Base-by-base conservation (phyloP, 37 sponge, comb jelly and placozoan species). In the Dysidea cf. avara region DNA sequence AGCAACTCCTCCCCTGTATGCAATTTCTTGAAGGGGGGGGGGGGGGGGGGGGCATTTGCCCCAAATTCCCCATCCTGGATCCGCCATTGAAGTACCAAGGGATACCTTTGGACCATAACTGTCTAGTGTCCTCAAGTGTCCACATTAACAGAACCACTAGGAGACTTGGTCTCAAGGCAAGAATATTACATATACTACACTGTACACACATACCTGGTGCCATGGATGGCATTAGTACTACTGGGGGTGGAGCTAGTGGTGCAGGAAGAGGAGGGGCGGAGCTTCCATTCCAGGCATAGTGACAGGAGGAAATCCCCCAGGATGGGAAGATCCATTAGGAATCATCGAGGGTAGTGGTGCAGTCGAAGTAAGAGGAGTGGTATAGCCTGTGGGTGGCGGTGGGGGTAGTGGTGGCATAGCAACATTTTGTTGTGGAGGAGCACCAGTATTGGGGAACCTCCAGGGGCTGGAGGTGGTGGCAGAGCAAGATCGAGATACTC, bases 371-470 rank as follows among this genome's bases (percentile, higher is more conserved):
- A 39, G 67, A 39, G 22, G 54, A 0, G 29, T 20, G 18, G 25
- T 12, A 21, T 16, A 31, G n/a, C 34, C 38, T 6, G 58, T 12
- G 53, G 39, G 30, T 53, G 71, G 46, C 5, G 77, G 71, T 14
- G 64, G 36, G 9, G 81, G 61, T 25, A 75, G 69, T 30, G 83
- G 87, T 38, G 76, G 77, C n/a, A 43, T 43, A n/a, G n/a, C n/a
- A 26, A 43, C 9, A 9, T 43, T 43, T 5, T 43, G 5, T 9
- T 43, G 46, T 9, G 5, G 46, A 11, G 68, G 76, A 31, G 55
- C 47, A n/a, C 52, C 32, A 34, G 17, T 12, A 43, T 9, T 43
- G 46, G 46, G 46, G 7, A 9, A 9, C 5, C 25, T 14, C 16
- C 29, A 2, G 58, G 35, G 0, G 37, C 50, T 12, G 61, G 47